Evolutionary conservation across 1,140 invertebrate species (phyloP), one percentile per base, ranked within the genome.

Genomic region (Aphidius ervi): DNA sequence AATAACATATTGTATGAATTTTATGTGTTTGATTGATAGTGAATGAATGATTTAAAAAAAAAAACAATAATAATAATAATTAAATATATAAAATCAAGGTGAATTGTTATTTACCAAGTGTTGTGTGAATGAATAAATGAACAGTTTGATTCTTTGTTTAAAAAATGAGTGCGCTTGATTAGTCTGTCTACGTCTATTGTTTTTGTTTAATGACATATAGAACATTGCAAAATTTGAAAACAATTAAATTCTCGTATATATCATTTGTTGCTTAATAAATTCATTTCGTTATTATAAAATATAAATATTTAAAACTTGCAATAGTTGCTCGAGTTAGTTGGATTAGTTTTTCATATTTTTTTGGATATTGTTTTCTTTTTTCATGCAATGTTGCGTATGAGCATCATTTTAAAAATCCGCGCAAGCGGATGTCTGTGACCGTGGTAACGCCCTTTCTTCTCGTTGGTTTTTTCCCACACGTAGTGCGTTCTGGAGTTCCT

Each of bases 401-500:
- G 65, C 67, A 71, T 74, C 65, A 68, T 66, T 71, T 71, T 70
- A 31, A 31, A 72, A 71, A 64, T 70, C 68, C 71, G 70, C 59
- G 67, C 62, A 68, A 74, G 77, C 75, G 76, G 77, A 74, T 80
- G 23, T 78, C 71, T 80, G 77, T 79, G 77, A 77, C 74, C 74
- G 76, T 77, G 74, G 74, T 79, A 78, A 80, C 77, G 77, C 77
- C 79, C 78, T 81, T 79, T 80, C 77, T 79, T 82, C 79, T 82
- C 77, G 79, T 80, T 81, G 80, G 79, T 82, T 79, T 79, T 79
- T 77, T 82, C 81, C 82, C 82, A 82, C 82, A 83, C 83, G 83
- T 92, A 94, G 92, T 91, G 89, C 91, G 88, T 94, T 93, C 90
- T 94, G 92, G 92, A 93, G 89, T 88, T 93, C 90, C 87, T 94